Base-by-base conservation (phyloP, 2,888 invertebrate genomes). In the Calliphora vomitoria region DNA sequence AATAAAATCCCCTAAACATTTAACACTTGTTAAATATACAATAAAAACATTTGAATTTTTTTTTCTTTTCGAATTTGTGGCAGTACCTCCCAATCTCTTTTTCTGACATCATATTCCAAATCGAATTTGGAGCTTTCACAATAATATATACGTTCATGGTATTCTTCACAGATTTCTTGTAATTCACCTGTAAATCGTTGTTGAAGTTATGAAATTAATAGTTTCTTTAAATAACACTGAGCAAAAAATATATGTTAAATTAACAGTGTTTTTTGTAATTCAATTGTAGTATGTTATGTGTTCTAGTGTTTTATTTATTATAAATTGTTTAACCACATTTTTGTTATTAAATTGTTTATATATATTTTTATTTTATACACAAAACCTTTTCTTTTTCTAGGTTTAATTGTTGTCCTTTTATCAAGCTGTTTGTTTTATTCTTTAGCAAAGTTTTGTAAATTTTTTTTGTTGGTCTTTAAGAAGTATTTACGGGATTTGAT, bases 121-220 rank as follows among this genome's bases (percentile, higher is more conserved):
- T 99, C 99, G 97, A 99, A 99, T 96, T 99, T 99, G 96, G 98
- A 98, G 96, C 98, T 97, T 96, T 99, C 99, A 96, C 98, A 97
- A 95, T 97, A 96, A 96, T 97, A 97, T 96, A 99, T 97, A 96
- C 98, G 98, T 95, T 97, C 97, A 96, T 97, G 97, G 96, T 98
- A 98, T 95, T 97, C 97, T 96, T 97, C 96, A 96, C 97, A 96
- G 96, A 98, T 97, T 96, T 96, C 96, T 96, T 97, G 97, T 96
- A 98, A 97, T 95, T 96, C 94, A 92, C 94, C 94, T 94, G 93
- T 90, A 90, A 91, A 47, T 78, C 10, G 72, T 55, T 75, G n/a
- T 50, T 5, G 6, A 62, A 81, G 8, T 11, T 71, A 62, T 41
- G 8, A 38, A 69, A 68, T 55, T 44, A 35, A 11, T 4, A 15